A percentile compares a stretch with the other conserved stretches of the same genome.
phyloP scores from a whole-genome alignment of 1,140 invertebrate species.

The Watersipora subatra region DNA sequence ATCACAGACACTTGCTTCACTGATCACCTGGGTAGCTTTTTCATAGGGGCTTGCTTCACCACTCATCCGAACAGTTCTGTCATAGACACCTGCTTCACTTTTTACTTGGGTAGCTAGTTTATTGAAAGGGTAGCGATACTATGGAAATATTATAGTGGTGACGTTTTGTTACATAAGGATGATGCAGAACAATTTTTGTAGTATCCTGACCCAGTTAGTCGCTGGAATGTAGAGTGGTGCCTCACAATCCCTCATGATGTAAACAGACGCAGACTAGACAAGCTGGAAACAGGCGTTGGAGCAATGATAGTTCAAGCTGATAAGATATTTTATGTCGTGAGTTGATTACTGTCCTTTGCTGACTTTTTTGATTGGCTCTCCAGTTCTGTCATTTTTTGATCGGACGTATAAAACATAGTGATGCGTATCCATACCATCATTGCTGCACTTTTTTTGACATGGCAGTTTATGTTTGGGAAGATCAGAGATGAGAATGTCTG shows the following conservation, averaged over 20 bases:
- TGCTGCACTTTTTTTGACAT: background rate
- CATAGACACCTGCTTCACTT: no score
- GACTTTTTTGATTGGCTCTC: background rate
- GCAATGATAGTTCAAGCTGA: background rate
- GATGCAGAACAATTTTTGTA: no score
- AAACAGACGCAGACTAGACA: background rate
- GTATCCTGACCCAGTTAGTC: background rate
- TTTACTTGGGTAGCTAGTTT: no score
- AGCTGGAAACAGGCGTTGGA: background rate
- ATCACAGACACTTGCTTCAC: no score
- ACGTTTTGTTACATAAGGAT: no score
- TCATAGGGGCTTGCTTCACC: no score
- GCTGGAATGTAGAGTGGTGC: background rate
- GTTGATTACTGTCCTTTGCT: background rate
- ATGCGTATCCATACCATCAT: no score
- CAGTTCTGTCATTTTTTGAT: background rate
- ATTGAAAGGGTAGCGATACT: no score
- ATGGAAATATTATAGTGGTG: no score
- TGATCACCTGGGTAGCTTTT: no score
- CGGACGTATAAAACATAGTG: background rate
- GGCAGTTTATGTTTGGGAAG: background rate
- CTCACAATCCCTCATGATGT: background rate
- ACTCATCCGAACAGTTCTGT: no score
- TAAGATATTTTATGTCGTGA: background rate
- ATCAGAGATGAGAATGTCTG: background rate